These are phyloP conservation scores for Oreortyx pictus DNA, from an alignment of 2,797 vertebrate genomes.

Conservation along the genomic window DNA sequence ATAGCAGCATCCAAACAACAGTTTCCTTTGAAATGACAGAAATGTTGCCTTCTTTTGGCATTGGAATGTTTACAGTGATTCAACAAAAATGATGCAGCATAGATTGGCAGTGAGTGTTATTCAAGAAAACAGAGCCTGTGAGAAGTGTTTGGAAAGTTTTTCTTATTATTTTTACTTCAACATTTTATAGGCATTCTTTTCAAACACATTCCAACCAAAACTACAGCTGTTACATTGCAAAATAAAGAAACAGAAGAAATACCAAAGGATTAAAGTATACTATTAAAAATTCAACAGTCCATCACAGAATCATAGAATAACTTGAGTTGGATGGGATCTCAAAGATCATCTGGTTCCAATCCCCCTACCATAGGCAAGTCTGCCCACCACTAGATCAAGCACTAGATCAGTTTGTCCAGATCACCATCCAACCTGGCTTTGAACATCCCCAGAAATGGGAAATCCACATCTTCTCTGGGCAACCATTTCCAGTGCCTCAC, in stretches of 20 bases:
- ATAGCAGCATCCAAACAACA: slow-evolving; percentile 29
- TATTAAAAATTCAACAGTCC: not conserved
- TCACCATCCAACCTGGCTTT: too few relatives aligned
- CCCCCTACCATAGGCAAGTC: too few relatives aligned
- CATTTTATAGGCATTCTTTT: not conserved
- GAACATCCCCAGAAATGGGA: too few relatives aligned
- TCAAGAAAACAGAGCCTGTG: not conserved
- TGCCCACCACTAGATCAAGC: too few relatives aligned
- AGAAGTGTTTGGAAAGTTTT: not conserved
- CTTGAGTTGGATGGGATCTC: too few relatives aligned
- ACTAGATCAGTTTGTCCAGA: too few relatives aligned
- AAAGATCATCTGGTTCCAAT: too few relatives aligned
- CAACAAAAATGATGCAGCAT: not conserved
- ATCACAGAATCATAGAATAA: too few relatives aligned
- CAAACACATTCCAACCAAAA: not conserved
- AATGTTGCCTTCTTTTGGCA: not conserved
- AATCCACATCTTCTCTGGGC: too few relatives aligned
- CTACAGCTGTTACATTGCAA: not conserved
- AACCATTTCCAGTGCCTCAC: too few relatives aligned
- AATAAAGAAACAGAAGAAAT: not conserved
- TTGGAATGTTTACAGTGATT: slow-evolving; percentile 9
- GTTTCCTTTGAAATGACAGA: not conserved
- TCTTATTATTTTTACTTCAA: not conserved
- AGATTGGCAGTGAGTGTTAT: not conserved
- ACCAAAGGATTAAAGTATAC: not conserved